Conservation (phyloP, 2,797 vertebrate genomes). For the Malacoraja senta region DNA sequence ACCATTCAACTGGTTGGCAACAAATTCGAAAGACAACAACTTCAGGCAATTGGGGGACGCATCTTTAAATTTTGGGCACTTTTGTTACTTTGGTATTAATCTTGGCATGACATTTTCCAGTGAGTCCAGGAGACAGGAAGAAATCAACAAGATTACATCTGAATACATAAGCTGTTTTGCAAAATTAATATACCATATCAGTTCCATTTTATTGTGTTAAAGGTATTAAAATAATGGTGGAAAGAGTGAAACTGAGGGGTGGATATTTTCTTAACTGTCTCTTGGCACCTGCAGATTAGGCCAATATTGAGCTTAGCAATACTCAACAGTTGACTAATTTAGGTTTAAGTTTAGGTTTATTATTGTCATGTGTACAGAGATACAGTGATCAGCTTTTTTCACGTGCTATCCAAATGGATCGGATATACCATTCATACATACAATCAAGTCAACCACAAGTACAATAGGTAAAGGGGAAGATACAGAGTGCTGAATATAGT, state of each 20-base stretch:
- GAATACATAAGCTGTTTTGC: neutral
- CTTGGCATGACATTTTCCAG: neutral
- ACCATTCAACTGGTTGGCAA: neutral
- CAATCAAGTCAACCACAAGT: too few species aligned
- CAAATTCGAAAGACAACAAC: neutral
- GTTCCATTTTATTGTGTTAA: neutral
- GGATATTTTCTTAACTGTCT: neutral
- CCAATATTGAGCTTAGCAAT: neutral
- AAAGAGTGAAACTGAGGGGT: neutral
- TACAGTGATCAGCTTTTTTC: too few species aligned
- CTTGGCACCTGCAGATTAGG: neutral
- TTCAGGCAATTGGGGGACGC: neutral
- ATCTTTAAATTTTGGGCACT: neutral
- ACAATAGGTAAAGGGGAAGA: too few species aligned
- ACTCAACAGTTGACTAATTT: neutral
- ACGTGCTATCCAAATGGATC: too few species aligned
- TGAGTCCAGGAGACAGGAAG: neutral
- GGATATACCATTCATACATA: too few species aligned
- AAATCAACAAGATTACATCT: neutral
- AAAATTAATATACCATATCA: neutral
- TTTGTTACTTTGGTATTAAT: neutral
- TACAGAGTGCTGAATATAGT: too few species aligned
- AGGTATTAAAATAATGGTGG: neutral
- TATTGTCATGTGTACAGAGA: too few species aligned
- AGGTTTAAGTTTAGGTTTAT: neutral